Base-by-base conservation (phyloP, 2,888 invertebrate species). In the Meiosimyza platycephala region DNA sequence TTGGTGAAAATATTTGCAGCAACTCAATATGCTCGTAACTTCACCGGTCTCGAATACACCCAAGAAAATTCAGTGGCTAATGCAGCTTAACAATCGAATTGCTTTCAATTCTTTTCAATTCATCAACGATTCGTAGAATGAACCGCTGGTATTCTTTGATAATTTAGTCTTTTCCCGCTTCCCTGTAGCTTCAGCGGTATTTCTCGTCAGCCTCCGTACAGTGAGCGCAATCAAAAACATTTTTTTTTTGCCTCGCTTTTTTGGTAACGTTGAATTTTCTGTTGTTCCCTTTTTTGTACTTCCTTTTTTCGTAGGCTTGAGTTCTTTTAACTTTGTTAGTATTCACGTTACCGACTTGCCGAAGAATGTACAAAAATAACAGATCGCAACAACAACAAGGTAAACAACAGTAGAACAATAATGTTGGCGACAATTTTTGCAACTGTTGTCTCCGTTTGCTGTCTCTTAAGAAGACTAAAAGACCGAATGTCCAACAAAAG, bases 361-460 rank as follows among this genome's bases (percentile, higher is more conserved):
- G 15, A 66, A 54, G 67, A 67, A 67, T 67, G 54, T 55, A 16
- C 67, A 54, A 67, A 57, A n/a, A 13, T 18, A 18, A 40, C 40
- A 57, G 33, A 52, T 33, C 52, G 2, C 54, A 66, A 66, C 66
- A 22, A 18, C 12, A 64, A 12, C n/a, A 57, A 55, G 9, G 9
- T 9, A 9, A 40, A 9, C 40, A 40, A 9, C 40, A 40, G 40
- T 4, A 3, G 47, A 67, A 40, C 75, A 76, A 72, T 76, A 76
- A 77, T 77, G 77, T 77, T 83, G 83, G 84, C 84, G 84, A 84
- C 84, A 83, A 84, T 84, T 84, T 84, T 73, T 80, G 79, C 81
- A 79, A 81, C 79, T 81, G 80, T 74, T 63, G 40, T 40, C 40
- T 55, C 63, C 63, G 57, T n/a, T 55, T 47, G 54, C 16, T 16